Evolutionary conservation across 1,140 invertebrate genomes (phyloP), one percentile per base, ranked within the genome.

Genomic region (Teleopsis dalmanni): DNA sequence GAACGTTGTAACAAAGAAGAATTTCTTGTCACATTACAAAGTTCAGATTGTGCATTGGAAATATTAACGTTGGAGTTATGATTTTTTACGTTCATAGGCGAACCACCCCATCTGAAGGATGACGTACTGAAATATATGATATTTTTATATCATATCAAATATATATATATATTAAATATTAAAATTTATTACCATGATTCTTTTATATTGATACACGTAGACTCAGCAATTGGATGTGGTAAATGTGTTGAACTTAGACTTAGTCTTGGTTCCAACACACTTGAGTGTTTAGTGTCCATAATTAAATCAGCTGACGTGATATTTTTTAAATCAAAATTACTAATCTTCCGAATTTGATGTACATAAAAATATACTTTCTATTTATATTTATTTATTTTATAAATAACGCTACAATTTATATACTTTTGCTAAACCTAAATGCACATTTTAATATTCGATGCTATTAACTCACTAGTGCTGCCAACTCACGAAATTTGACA

Each of bases 141-240:
- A 10, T 36, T 29, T 13, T 21, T 18, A 41, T 41, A 21, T 9
- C 36, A 34, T 36, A 18, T 23, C 26, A 25, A 13, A 16, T 49
- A 19, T 37, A 22, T 47, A 35, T 10, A 34, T 6, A 2, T 16
- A n/a, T 43, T 14, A 9, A 43, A 33, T 22, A 21, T 29, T 25
- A 25, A 16, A 41, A 3, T 3, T 45, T 25, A 52, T 33, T 47
- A 21, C 46, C 52, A 35, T 50, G 3, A 53, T 18, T 40, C 42
- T 47, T 26, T 53, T 49, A 40, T 52, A 36, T 60, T 60, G 13
- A 68, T 47, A 42, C 62, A 57, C 45, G 65, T 69, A 22, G 65
- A 69, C 37, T 69, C 62, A 6, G 65, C 65, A 37, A 65, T 63
- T 21, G 62, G 62, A 40, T 50, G 57, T 14, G 47, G 19, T 31